Evolutionary conservation across 2,888 invertebrate species (phyloP), one percentile per base, ranked within the genome.

Genomic region (Heteropelma amictum): DNA sequence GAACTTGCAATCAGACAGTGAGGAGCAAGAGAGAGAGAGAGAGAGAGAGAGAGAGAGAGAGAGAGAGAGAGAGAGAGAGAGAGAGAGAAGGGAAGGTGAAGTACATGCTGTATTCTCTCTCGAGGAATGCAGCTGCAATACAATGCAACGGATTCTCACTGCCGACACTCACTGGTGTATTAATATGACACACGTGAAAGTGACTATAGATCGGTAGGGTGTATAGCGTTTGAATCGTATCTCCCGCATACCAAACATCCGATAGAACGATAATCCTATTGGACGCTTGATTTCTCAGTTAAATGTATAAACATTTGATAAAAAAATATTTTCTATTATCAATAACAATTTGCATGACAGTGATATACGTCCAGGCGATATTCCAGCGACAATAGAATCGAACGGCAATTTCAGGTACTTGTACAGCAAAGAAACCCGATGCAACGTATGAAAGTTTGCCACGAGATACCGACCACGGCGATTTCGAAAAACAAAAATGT

Each of bases 41-140:
- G 33, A 33, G 10, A 33, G 30, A 30, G 30, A 2, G 30, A 30
- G 30, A 30, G 30, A 30, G 30, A 33, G 30, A 33, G 30, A 33
- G 30, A 7, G 30, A 2, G 38, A 38, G 35, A 10, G n/a, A 38
- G 35, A 8, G n/a, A 35, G 35, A 35, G 35, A 35, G 35, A 35
- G 28, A 19, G 42, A 58, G 33, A 53, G 19, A 30, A 30, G 4
- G 33, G 30, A 33, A 33, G 53, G 6, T 19, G n/a, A n/a, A 53
- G 19, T 21, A 21, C 45, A 23, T 33, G 35, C 49, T 40, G 68
- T 58, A 68, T 73, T 73, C 10, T 23, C 26, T 3, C 47, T 61
- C 49, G 67, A 67, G 79, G 80, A 80, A 80, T n/a, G n/a, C n/a
- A 79, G 80, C 79, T 79, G 79, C 72, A 64, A 63, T 61, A 79